A percentile compares a stretch with the other conserved stretches of the same genome.
These are phyloP conservation scores for Tryphoninae sp. DNA, from an alignment of 2,888 invertebrate species.

Conservation along the genomic window DNA sequence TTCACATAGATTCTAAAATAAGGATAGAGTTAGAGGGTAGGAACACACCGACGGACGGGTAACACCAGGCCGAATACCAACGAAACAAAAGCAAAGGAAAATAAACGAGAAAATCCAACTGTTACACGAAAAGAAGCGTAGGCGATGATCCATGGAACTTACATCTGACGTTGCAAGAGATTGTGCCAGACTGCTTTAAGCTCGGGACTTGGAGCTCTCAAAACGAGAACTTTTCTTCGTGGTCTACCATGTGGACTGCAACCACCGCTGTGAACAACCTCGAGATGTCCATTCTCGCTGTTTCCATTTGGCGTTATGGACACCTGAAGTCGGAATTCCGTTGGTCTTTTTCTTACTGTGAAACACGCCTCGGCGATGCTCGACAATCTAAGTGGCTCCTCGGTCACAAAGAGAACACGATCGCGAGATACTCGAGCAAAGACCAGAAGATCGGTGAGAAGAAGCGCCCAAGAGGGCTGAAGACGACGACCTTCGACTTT, in stretches of 20 bases:
- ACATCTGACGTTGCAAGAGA: constrained; percentile 93
- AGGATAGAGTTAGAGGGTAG: constrained; percentile 64
- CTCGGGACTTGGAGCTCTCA: constrained; percentile 92
- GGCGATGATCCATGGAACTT: constrained; percentile 79
- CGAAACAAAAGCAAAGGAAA: constrained; percentile 33
- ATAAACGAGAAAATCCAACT: not conserved
- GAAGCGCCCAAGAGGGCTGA: constrained; percentile 92
- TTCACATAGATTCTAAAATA: constrained; percentile 90
- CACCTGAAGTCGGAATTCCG: constrained; percentile 91
- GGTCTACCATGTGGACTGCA: constrained; percentile 81
- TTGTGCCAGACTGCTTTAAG: constrained; percentile 96
- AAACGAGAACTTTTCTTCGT: constrained; percentile 86
- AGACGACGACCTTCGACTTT: constrained; percentile 90
- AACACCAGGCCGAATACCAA: constrained; percentile 27
- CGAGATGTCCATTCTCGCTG: constrained; percentile 73
- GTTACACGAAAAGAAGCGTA: constrained; percentile 14
- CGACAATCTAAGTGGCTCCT: constrained; percentile 90
- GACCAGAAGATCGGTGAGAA: constrained; percentile 92
- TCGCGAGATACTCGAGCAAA: constrained; percentile 94
- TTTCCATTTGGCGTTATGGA: constrained; percentile 72
- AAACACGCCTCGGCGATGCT: constrained; percentile 93
- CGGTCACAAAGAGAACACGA: constrained; percentile 92
- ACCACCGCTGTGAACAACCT: constrained; percentile 73
- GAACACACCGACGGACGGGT: constrained; percentile 60
- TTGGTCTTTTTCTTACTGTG: constrained; percentile 92